Evolutionary conservation across 2,797 vertebrate species (phyloP).

Genomic region (Galago senegalensis): DNA sequence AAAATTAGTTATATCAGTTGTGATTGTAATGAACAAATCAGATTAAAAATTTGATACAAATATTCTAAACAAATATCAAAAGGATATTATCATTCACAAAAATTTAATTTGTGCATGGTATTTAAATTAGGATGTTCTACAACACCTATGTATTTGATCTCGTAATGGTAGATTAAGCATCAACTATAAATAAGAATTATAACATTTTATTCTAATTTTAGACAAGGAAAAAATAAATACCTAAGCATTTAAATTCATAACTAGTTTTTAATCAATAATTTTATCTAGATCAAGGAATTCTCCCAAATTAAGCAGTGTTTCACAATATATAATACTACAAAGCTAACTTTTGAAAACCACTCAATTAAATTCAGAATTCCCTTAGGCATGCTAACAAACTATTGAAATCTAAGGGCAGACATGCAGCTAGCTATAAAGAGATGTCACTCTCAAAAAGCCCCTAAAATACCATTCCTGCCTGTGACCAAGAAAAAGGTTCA

Average conservation of each 20-base stretch:
- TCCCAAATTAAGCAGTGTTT: conserved; percentile 58
- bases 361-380: conserved; percentile 24
- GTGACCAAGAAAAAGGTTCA: conserved; percentile 13
- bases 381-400: conserved; percentile 58
- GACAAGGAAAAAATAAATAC: neutral
- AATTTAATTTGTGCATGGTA: neutral
- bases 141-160: neutral
- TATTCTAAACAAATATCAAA: conserved; percentile 41
- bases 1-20: neutral
- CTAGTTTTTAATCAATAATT: conserved; percentile 61
- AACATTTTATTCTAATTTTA: conserved; percentile 41
- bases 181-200: conserved; percentile 54
- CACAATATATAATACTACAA: neutral
- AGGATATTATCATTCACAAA: conserved; percentile 57
- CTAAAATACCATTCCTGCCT: neutral
- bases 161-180: conserved; percentile 9
- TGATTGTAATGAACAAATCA: conserved; percentile 60
- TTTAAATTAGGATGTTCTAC: conserved; percentile 51
- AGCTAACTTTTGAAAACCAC: conserved; percentile 18
- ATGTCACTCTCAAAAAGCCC: neutral
- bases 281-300: conserved; percentile 54
- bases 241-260: neutral
- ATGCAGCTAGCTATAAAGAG: neutral
- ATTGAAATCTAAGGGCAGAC: conserved; percentile 12
- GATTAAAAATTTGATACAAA: conserved; percentile 59